Evolutionary conservation across 2,888 invertebrate species (phyloP).

Genomic region (Meliscaeva auricollis): DNA sequence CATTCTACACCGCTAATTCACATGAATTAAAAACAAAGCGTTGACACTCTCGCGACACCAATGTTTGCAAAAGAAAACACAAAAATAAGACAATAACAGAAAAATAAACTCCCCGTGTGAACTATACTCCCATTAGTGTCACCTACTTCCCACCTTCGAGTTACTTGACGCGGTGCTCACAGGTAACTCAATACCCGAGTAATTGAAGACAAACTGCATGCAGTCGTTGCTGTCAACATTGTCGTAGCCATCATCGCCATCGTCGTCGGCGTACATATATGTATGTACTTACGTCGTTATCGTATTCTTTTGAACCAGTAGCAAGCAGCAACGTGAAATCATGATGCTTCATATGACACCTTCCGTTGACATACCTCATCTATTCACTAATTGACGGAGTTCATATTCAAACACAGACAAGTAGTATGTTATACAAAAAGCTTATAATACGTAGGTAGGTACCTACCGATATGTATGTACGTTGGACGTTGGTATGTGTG

Average conservation of each 20-base stretch:
- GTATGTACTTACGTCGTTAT: slow-evolving; percentile 12
- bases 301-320: slow-evolving; percentile 41
- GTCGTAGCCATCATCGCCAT: slow-evolving; percentile 37
- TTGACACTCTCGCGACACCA: slow-evolving; percentile 63
- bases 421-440: slow-evolving; percentile 18
- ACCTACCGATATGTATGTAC: neutral
- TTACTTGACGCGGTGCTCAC: slow-evolving; percentile 74
- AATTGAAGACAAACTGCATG: slow-evolving; percentile 75
- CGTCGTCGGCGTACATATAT: neutral
- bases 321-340: slow-evolving; percentile 48
- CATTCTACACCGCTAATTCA: slow-evolving; percentile 68
- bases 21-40: slow-evolving; percentile 67
- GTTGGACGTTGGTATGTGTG: neutral
- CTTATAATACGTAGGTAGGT: neutral
- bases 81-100: slow-evolving; percentile 17
- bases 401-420: slow-evolving; percentile 36
- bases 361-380: slow-evolving; percentile 73
- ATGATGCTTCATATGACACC: slow-evolving; percentile 73
- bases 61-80: slow-evolving; percentile 29
- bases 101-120: slow-evolving; percentile 59
- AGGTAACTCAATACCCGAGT: slow-evolving; percentile 71
- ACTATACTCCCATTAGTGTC: slow-evolving; percentile 54
- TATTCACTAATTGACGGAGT: slow-evolving; percentile 73
- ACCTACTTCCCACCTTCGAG: slow-evolving; percentile 74
- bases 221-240: slow-evolving; percentile 61